These are phyloP conservation scores for Phyllopteryx taeniolatus DNA, from an alignment of 2,113 vertebrate genomes.

Conservation along the genomic window DNA sequence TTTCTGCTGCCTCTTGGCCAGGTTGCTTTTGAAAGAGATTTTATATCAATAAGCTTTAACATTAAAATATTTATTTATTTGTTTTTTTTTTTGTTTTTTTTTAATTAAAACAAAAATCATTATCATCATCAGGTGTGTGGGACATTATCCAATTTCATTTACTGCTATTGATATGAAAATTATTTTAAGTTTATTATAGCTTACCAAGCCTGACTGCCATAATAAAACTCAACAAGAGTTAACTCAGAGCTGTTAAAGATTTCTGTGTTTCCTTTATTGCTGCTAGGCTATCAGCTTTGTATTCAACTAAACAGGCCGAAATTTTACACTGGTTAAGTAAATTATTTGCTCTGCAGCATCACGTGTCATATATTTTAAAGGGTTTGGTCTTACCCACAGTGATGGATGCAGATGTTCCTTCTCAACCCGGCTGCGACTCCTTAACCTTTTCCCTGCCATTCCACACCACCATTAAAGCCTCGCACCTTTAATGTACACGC, in stretches of 20 bases:
- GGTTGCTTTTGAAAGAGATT: too few species aligned
- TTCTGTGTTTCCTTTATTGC: background rate
- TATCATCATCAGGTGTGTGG: too few species aligned
- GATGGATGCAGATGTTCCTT: conserved; percentile 58
- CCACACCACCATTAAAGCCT: conserved; percentile 11
- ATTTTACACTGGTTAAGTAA: background rate
- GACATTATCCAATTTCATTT: too few species aligned
- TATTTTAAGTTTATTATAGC: background rate
- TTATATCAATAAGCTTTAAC: too few species aligned
- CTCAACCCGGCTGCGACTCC: conserved; percentile 34
- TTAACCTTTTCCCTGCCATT: conserved; percentile 61
- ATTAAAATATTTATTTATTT: too few species aligned
- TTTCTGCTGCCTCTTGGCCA: too few species aligned
- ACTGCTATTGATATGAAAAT: background rate
- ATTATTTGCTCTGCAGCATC: background rate
- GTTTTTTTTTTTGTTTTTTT: too few species aligned
- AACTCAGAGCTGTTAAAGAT: background rate
- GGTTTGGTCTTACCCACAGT: conserved; percentile 69
- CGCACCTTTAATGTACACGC: background rate
- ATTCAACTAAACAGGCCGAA: background rate
- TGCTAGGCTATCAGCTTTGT: background rate
- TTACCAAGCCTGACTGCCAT: background rate
- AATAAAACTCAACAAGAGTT: background rate
- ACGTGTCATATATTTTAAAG: background rate
- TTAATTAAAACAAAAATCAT: too few species aligned